A percentile compares a stretch with the other conserved stretches of the same genome.
phyloP scores from a whole-genome alignment of 2,113 vertebrate genomes.

The Daboia siamensis region DNA sequence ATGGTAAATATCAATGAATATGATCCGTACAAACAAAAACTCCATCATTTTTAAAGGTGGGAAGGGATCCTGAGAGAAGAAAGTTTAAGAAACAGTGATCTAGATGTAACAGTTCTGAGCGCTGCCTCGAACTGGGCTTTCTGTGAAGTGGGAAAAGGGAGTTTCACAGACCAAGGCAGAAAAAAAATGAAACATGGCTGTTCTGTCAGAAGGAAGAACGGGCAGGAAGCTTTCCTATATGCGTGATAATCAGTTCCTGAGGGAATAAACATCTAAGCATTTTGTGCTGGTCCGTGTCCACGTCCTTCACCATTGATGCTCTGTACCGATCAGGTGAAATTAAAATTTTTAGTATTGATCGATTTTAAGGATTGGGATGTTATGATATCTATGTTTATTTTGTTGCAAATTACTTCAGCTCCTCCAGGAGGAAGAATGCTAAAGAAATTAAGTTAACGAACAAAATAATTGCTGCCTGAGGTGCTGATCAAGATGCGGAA shows the following conservation, averaged over 20 bases:
- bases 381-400: not conserved
- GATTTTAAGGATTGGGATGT: not conserved
- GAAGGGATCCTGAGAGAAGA: not conserved
- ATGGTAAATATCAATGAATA: not conserved
- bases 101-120: not conserved
- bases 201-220: not conserved
- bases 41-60: not conserved
- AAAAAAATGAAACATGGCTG: not conserved
- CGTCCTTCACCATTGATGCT: not conserved
- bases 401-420: not conserved
- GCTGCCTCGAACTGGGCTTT: not conserved
- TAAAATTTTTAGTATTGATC: not conserved
- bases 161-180: not conserved
- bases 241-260: not conserved
- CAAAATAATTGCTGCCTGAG: not conserved
- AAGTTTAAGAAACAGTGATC: not conserved
- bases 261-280: not conserved
- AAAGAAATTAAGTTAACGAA: not conserved
- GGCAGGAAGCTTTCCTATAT: not conserved
- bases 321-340: not conserved
- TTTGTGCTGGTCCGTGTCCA: not conserved
- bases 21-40: not conserved
- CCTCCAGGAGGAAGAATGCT: not conserved
- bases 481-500: not conserved
- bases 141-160: not conserved